These are phyloP conservation scores for Augiades crinisus DNA, from an alignment of 2,888 invertebrate species.

Conservation along the genomic window DNA sequence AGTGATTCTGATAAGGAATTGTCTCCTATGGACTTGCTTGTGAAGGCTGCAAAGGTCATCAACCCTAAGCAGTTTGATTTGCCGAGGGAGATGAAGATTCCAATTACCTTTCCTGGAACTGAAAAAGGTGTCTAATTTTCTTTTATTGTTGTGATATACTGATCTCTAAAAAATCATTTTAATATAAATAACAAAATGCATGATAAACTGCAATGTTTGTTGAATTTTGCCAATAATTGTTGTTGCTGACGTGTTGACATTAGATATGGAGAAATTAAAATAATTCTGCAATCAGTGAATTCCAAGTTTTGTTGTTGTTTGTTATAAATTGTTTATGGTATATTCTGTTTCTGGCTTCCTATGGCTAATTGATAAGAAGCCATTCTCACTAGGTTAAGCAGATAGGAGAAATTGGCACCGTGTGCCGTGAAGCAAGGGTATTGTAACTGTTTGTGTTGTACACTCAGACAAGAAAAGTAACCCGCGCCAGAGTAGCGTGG, in stretches of 20 bases:
- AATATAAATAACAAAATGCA: neutral
- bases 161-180: neutral
- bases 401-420: neutral
- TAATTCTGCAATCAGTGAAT: neutral
- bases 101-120: slow-evolving; percentile 90
- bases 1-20: slow-evolving; percentile 38
- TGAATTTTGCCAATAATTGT: neutral
- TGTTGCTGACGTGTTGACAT: neutral
- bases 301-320: neutral
- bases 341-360: neutral
- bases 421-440: neutral
- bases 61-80: slow-evolving; percentile 96
- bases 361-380: neutral
- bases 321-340: no score
- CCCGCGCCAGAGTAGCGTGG: slow-evolving; percentile 37
- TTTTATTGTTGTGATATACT: neutral
- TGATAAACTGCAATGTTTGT: neutral
- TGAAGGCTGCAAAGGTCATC: slow-evolving; percentile 90
- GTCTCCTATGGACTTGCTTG: slow-evolving; percentile 88
- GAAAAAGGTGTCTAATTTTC: slow-evolving; percentile 82
- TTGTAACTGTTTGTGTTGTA: slow-evolving; percentile 7
- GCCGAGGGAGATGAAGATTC: slow-evolving; percentile 89
- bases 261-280: neutral
- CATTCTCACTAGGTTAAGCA: neutral
- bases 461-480: slow-evolving; percentile 1